Evolutionary conservation across 2,888 invertebrate species (phyloP).

Genomic region (Cerceris rybyensis): DNA sequence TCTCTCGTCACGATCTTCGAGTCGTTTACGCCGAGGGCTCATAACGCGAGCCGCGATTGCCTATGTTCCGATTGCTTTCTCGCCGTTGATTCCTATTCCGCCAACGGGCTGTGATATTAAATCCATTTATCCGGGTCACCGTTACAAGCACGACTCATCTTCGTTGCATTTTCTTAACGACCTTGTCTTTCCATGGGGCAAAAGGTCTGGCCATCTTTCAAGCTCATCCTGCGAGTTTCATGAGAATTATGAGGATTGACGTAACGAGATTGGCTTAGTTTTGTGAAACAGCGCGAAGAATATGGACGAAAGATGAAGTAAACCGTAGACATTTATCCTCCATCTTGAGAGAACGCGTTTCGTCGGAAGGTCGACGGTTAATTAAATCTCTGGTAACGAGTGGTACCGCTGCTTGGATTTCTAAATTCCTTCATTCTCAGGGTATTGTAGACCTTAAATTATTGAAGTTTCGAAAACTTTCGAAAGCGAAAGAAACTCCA

Average conservation of each 20-base stretch:
- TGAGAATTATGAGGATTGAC: not conserved
- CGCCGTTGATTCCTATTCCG: conserved; percentile 1
- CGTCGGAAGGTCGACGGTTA: no score
- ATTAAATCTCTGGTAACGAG: no score
- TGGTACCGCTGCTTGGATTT: no score
- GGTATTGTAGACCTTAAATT: no score
- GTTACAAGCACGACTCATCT: conserved; percentile 30
- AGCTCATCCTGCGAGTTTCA: not conserved
- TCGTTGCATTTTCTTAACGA: conserved; percentile 16
- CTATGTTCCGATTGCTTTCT: not conserved
- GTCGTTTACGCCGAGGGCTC: conserved; percentile 1
- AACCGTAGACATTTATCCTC: no score
- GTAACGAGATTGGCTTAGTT: no score
- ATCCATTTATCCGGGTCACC: conserved; percentile 38
- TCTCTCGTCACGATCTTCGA: not conserved
- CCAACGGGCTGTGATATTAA: conserved; percentile 10
- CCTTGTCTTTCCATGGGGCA: conserved; percentile 6
- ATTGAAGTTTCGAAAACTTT: no score
- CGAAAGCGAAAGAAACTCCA: no score
- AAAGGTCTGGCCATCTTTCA: conserved; percentile 2
- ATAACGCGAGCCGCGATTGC: not conserved
- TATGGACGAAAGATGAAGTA: no score
- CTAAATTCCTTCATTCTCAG: no score
- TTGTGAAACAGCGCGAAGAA: no score
- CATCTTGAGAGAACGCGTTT: no score